Conservation (phyloP, 2,797 vertebrate genomes). For the Phylloscopus collybita region DNA sequence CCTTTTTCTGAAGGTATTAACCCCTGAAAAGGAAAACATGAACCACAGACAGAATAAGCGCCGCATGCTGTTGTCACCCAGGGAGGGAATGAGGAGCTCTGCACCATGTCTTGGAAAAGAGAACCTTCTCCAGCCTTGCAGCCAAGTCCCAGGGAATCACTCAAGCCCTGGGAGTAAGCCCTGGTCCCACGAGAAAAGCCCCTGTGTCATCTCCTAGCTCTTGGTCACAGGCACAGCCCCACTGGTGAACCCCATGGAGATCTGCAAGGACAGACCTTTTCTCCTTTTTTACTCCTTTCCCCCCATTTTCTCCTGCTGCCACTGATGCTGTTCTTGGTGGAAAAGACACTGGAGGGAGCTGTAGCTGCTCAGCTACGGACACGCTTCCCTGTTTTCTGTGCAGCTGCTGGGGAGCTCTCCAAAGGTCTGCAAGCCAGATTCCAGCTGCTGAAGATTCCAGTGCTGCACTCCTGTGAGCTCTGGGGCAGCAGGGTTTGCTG, state of each 20-base stretch:
- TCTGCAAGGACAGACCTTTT: background rate
- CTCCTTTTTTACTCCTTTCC: too few relatives aligned
- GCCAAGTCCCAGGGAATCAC: background rate
- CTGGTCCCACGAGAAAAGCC: background rate
- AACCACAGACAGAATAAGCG: background rate
- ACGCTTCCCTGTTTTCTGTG: background rate
- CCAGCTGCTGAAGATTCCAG: background rate
- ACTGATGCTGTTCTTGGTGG: rapidly evolving
- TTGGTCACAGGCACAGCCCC: rapidly evolving
- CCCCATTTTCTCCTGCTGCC: background rate
- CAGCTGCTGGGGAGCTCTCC: background rate
- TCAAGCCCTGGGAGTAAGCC: background rate
- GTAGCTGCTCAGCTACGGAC: rapidly evolving
- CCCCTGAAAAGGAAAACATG: background rate
- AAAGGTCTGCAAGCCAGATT: rapidly evolving
- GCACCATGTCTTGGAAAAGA: background rate
- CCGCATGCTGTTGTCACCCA: rapidly evolving
- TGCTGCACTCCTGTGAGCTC: background rate
- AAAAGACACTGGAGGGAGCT: background rate
- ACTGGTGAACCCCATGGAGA: rapidly evolving
- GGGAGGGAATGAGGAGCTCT: background rate
- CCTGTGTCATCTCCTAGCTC: rapidly evolving
- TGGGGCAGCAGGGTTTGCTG: background rate
- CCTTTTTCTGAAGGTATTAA: background rate
- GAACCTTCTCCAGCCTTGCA: background rate